Evolutionary conservation across 1,140 invertebrate genomes (phyloP).

Genomic region (Tetramorium alpestre): DNA sequence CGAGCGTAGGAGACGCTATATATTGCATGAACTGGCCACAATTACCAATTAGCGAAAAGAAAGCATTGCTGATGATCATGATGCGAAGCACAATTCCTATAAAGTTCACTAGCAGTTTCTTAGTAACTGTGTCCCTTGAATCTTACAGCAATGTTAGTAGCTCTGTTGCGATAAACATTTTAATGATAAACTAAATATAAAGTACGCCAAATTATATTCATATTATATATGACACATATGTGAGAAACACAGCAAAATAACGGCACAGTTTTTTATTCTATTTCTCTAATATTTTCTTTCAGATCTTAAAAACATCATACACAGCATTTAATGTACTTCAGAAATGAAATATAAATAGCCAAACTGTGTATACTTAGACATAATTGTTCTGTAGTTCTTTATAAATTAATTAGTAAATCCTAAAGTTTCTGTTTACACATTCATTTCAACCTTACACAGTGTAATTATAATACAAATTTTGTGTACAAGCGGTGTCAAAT

Average conservation of each 20-base stretch:
- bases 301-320: neutral
- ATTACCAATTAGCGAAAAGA: neutral
- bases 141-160: slow-evolving; percentile 34
- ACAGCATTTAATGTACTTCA: slow-evolving; percentile 8
- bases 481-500: no score
- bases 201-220: neutral
- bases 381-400: neutral
- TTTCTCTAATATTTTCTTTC: neutral
- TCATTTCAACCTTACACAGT: no score
- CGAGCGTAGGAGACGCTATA: neutral
- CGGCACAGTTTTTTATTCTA: neutral
- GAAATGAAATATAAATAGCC: neutral
- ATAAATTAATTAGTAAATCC: neutral
- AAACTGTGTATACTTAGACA: neutral
- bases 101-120: slow-evolving; percentile 44
- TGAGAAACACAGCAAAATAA: neutral
- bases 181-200: neutral
- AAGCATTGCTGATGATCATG: slow-evolving; percentile 45
- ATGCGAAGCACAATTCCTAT: slow-evolving; percentile 49
- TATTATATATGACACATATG: neutral
- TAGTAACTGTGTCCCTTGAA: slow-evolving; percentile 33
- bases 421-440: no score
- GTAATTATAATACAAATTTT: no score
- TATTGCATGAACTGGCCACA: slow-evolving; percentile 32
- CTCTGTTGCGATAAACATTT: neutral